These are phyloP conservation scores for Hipposideros larvatus DNA, from an alignment of 2,797 vertebrate species.

Conservation along the genomic window DNA sequence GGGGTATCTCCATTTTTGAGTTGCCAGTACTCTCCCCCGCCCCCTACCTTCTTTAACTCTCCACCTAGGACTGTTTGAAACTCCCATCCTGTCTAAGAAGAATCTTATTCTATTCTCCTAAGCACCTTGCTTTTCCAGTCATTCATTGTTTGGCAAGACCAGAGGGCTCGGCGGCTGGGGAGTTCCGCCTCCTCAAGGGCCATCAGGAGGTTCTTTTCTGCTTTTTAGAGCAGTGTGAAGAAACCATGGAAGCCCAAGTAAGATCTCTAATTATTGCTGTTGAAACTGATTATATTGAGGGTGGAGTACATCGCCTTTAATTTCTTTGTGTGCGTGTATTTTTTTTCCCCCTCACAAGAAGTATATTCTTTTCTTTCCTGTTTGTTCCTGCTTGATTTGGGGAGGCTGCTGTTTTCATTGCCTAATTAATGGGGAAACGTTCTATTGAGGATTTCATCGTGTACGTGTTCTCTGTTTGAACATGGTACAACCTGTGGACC, in stretches of 20 bases:
- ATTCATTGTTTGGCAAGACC: not conserved
- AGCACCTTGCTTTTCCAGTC: not conserved
- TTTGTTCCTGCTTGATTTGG: slow-evolving; percentile 87
- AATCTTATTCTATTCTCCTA: not conserved
- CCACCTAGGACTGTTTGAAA: not conserved
- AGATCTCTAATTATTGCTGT: slow-evolving; percentile 77
- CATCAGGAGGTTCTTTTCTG: not conserved
- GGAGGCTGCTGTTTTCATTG: slow-evolving; percentile 87
- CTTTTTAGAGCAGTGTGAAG: not conserved
- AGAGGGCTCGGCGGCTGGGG: not conserved
- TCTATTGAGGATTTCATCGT: slow-evolving; percentile 81
- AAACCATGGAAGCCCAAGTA: not conserved
- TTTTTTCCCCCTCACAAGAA: slow-evolving; percentile 61
- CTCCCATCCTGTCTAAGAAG: not conserved
- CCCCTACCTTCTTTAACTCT: not conserved
- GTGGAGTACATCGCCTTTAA: slow-evolving; percentile 80
- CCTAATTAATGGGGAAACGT: slow-evolving; percentile 87
- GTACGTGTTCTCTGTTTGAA: slow-evolving; percentile 83
- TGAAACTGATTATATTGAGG: slow-evolving; percentile 76
- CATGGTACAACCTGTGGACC: slow-evolving; percentile 86
- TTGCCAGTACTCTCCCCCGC: not conserved
- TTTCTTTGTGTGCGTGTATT: slow-evolving; percentile 71
- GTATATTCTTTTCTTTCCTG: slow-evolving; percentile 75
- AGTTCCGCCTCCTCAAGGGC: not conserved
- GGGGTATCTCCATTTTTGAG: not conserved